Evolutionary conservation across 2,797 vertebrate species (phyloP).

Genomic region (Numenius phaeopus): DNA sequence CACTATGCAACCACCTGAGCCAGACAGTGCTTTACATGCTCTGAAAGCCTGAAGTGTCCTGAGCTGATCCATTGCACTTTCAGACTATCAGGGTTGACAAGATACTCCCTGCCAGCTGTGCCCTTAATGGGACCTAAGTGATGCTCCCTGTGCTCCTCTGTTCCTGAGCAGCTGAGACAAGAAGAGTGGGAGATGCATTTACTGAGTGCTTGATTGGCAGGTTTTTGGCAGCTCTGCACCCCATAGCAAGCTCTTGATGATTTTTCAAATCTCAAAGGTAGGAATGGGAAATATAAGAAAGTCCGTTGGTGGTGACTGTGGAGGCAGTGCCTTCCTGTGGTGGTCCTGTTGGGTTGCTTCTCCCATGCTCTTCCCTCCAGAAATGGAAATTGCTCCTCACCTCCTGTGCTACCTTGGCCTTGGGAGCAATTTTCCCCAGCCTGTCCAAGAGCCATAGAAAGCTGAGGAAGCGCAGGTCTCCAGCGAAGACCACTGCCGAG

Average conservation of each 20-base stretch:
- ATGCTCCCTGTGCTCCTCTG: slow-evolving; percentile 23
- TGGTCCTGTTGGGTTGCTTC: background rate
- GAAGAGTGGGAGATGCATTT: slow-evolving; percentile 43
- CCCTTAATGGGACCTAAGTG: slow-evolving; percentile 64
- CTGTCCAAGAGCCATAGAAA: background rate
- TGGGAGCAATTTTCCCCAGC: background rate
- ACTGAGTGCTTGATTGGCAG: slow-evolving; percentile 23
- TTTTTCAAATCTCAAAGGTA: background rate
- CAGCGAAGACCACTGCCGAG: background rate
- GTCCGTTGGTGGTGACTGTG: background rate
- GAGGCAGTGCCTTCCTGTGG: background rate
- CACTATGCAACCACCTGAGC: slow-evolving; percentile 9
- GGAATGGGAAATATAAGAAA: background rate
- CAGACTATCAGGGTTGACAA: slow-evolving; percentile 18
- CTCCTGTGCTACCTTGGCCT: background rate
- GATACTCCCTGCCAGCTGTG: slow-evolving; percentile 45
- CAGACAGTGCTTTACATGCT: slow-evolving; percentile 21
- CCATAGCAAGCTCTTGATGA: background rate
- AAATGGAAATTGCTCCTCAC: background rate
- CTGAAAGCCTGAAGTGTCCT: slow-evolving; percentile 16
- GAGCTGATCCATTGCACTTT: slow-evolving; percentile 49
- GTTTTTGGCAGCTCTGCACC: slow-evolving; percentile 3
- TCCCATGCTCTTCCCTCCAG: background rate
- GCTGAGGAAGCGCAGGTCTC: background rate
- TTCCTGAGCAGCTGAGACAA: slow-evolving; percentile 38